Base-by-base conservation (phyloP, 35 echinoderm and acorn worm species). In the Nesometra sesokonis region DNA sequence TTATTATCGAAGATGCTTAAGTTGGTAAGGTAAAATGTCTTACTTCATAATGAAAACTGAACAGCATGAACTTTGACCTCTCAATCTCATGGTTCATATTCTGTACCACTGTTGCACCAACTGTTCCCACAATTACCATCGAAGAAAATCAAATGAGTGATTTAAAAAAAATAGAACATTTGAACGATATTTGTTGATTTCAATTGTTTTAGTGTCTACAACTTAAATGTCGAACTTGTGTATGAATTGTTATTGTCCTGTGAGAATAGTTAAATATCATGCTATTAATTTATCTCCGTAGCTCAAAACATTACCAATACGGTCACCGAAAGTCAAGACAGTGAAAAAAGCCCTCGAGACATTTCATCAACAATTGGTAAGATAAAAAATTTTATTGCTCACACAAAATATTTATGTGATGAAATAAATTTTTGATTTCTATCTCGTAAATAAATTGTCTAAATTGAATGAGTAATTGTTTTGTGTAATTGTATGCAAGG, bases 281-380 rank as follows among this genome's bases (percentile, higher is more conserved):
- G 3, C 29, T 36, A 17, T 86, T 86, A 30, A 35, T 57, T 83
- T 37, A 5, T 86, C 46, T 29, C 81, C 47, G 30, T 82, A 98
- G 89, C 88, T 98, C 3, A 87, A 90, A 78, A 94, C 92, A 32
- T 57, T 99, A 32, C 96, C 96, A 19, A 99, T 99, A 31, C 79
- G 93, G 27, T 99, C 92, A 5, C 96, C 96, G 0, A 99, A 99
- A 77, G 86, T 99, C 52, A 85, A 77, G 37, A 87, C 91, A 34
- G 82, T 99, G 17, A 89, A 86, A 85, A 89, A 90, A 32, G 93
- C 92, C 35, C 86, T 99, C 77, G 47, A 31, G 17, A 78, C 82
- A 77, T 94, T 94, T 85, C 85, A 93, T 35, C 87, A 77, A 35
- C 85, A 83, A 76, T 80, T 90, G 80, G 57, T 89, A 57, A 85